Base-by-base conservation (phyloP, 1,140 invertebrate species). In the Drosophila nikananu region DNA sequence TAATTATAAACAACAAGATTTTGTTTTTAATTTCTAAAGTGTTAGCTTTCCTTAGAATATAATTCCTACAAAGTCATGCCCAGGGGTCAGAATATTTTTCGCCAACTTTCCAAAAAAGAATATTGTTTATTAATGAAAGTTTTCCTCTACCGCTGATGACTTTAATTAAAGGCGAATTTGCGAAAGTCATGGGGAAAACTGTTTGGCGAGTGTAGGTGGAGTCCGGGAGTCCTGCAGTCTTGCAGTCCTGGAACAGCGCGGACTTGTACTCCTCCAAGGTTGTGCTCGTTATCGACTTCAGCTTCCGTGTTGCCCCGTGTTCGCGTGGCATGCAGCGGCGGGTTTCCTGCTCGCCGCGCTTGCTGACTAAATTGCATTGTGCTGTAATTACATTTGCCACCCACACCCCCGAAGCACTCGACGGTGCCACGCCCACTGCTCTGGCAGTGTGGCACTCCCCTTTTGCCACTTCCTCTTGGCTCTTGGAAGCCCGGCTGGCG, bases 361-460 rank as follows among this genome's bases (percentile, higher is more conserved):
- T 76, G 61, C 71, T 77, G 68, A 70, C 79, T 76, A 91, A 90
- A 90, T 90, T 90, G 86, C 86, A 90, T 90, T 90, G 86, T 90
- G 86, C 81, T 90, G 82, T 90, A 90, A 90, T 90, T 90, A 90
- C 82, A 90, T 90, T 90, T 91, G 25, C 79, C 78, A 37, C 48
- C 27, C 58, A 57, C 35, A 3, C 48, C 35, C 32, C 27, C 57
- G 51, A 48, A 49, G 37, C 58, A 51, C 58, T 51, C 58, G 46
- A 63, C 39, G 39, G 63, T 9, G 37, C 35, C n/a, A 23, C 51
- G 30, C 35, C 44, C 44, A 21, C 21, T 32, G 17, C 64, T 30
- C 21, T 13, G 37, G 39, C 57, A 9, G 30, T 17, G 37, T 17
- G 58, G 58, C 42, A 35, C 21, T 27, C 55, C 64, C 46, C 37